These are phyloP conservation scores for Vultur gryphus DNA, from an alignment of 2,797 vertebrate genomes.

Conservation along the genomic window DNA sequence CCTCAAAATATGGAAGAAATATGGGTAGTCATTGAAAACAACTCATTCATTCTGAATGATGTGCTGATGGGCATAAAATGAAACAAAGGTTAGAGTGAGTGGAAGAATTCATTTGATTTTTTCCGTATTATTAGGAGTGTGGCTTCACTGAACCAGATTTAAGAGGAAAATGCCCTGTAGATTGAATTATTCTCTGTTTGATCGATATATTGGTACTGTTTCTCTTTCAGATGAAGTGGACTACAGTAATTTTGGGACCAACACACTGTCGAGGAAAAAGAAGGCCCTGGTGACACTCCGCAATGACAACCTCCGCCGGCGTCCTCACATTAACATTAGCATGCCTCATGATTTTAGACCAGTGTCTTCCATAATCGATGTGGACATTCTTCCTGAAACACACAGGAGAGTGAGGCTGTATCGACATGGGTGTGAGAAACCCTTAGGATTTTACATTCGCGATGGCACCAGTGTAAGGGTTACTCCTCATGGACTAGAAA, in stretches of 20 bases:
- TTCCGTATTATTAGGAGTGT: neutral
- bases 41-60: neutral
- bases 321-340: conserved; percentile 91
- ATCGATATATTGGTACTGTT: neutral
- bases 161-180: neutral
- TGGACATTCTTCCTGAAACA: conserved; percentile 96
- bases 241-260: conserved; percentile 87
- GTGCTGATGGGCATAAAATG: neutral
- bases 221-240: conserved; percentile 91
- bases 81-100: neutral
- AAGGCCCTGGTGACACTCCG: conserved; percentile 88
- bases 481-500: conserved; percentile 94
- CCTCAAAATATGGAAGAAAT: neutral
- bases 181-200: neutral
- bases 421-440: conserved; percentile 92
- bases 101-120: neutral
- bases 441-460: conserved; percentile 95
- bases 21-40: neutral
- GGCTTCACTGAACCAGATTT: neutral
- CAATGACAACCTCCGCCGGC: conserved; percentile 87
- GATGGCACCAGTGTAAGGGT: conserved; percentile 94
- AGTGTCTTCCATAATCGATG: conserved; percentile 96
- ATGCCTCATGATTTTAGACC: conserved; percentile 96
- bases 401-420: conserved; percentile 93
- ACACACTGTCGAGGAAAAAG: conserved; percentile 88